These are phyloP conservation scores for Drosophila stalkeri DNA, from an alignment of 2,888 invertebrate genomes.

Conservation along the genomic window DNA sequence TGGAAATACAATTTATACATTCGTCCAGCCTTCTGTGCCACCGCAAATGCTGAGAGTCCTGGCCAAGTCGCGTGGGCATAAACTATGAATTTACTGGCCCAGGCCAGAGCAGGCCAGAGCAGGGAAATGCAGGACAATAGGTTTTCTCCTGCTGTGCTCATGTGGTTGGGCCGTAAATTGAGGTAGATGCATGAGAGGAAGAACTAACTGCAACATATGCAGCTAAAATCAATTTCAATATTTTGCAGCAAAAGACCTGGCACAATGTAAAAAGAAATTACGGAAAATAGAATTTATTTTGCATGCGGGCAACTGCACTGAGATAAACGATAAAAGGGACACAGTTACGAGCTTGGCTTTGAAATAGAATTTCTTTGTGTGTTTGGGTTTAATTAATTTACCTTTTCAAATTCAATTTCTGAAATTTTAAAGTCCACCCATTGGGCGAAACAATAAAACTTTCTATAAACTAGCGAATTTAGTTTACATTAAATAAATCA, in stretches of 20 bases:
- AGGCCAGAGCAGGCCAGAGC: not conserved
- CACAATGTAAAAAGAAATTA: conserved; percentile 49
- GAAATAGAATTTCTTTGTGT: conserved; percentile 64
- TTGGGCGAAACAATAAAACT: conserved; percentile 8
- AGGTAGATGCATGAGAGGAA: conserved; percentile 5
- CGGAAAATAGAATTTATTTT: conserved; percentile 66
- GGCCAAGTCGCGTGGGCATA: conserved; percentile 45
- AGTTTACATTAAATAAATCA: conserved; percentile 63
- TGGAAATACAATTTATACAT: conserved; percentile 52
- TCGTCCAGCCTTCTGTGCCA: conserved; percentile 47
- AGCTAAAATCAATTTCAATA: conserved; percentile 76
- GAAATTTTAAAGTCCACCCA: conserved; percentile 22
- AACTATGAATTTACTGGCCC: conserved; percentile 31
- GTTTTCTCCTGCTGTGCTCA: conserved; percentile 15
- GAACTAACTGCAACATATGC: conserved; percentile 67
- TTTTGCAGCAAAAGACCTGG: conserved; percentile 64
- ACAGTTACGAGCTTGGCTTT: conserved; percentile 29
- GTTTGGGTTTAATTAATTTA: conserved; percentile 53
- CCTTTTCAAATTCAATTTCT: conserved; percentile 25
- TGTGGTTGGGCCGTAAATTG: conserved; percentile 63
- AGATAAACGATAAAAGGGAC: conserved; percentile 10
- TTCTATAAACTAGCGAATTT: conserved; percentile 34
- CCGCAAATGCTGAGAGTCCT: conserved; percentile 33
- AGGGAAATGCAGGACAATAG: conserved; percentile 37
- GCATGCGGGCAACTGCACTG: conserved; percentile 33